A percentile compares a stretch with the other conserved stretches of the same genome.
Evolutionary conservation across 2,888 invertebrate species (phyloP).

Genomic region (Poecilobothrus nobilitatus): DNA sequence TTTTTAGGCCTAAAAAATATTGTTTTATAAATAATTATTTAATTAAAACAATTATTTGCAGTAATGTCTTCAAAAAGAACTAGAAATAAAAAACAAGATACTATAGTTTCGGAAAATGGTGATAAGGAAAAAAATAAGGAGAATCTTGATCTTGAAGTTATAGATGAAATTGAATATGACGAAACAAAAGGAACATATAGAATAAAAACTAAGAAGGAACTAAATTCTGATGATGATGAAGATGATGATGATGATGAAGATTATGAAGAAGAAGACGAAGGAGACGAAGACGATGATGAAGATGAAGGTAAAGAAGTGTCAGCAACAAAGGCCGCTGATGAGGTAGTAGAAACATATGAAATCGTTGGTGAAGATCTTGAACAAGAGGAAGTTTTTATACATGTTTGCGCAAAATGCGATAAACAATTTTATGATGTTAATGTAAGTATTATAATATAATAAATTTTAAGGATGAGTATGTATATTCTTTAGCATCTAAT

Average conservation of each 20-base stretch:
- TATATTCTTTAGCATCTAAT: no score
- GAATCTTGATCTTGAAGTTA: not conserved
- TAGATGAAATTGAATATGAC: not conserved
- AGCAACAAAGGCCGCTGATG: constrained; percentile 16
- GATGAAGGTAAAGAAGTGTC: constrained; percentile 9
- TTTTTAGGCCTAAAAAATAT: not conserved
- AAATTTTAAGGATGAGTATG: no score
- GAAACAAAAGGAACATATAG: not conserved
- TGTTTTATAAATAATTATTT: no score
- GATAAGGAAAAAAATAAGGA: not conserved
- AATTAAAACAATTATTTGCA: not conserved
- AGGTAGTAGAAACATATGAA: not conserved
- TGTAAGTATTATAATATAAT: constrained; percentile 23
- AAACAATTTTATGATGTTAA: constrained; percentile 36
- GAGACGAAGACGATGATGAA: constrained; percentile 15
- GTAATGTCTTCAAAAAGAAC: not conserved
- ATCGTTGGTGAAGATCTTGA: constrained; percentile 22
- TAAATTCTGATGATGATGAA: not conserved
- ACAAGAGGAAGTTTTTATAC: constrained; percentile 38
- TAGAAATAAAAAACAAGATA: not conserved
- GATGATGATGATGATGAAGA: not conserved
- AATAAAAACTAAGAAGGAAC: not conserved
- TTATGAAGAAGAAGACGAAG: constrained; percentile 16
- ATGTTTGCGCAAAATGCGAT: constrained; percentile 42
- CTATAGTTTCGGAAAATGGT: not conserved